These are phyloP conservation scores for Megathymus violae DNA, from an alignment of 1,140 invertebrate species.

Conservation along the genomic window DNA sequence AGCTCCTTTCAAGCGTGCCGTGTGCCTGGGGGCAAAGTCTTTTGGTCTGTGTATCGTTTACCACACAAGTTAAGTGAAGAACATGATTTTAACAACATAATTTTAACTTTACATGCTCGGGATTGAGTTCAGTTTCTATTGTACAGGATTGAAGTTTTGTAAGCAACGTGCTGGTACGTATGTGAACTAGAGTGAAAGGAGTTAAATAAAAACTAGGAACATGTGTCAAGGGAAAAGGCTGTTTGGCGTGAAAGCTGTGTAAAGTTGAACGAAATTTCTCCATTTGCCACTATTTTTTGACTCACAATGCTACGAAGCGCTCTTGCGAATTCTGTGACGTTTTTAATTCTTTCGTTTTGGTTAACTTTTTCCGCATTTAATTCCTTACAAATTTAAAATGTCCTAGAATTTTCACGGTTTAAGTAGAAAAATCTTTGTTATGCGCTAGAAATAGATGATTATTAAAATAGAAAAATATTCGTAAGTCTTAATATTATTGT, in stretches of 20 bases:
- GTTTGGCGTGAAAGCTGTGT: slow-evolving; percentile 24
- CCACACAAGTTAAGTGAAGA: slow-evolving; percentile 5
- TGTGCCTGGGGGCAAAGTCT: slow-evolving; percentile 44
- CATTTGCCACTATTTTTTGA: slow-evolving; percentile 21
- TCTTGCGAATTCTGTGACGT: slow-evolving; percentile 4
- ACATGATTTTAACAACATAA: background rate
- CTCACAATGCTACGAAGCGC: slow-evolving; percentile 15
- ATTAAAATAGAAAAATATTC: too few relatives aligned
- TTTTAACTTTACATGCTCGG: background rate
- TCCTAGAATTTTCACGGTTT: background rate
- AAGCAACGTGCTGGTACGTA: slow-evolving; percentile 16
- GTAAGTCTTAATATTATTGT: too few relatives aligned
- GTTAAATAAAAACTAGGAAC: slow-evolving; percentile 29
- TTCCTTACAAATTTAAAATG: background rate
- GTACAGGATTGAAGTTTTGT: background rate
- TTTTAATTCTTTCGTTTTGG: slow-evolving; percentile 1
- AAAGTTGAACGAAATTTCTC: slow-evolving; percentile 30
- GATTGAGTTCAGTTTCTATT: slow-evolving; percentile 25
- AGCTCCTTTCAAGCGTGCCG: slow-evolving; percentile 51
- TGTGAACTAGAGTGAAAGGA: slow-evolving; percentile 20
- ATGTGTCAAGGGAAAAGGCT: slow-evolving; percentile 28
- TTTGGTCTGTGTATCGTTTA: slow-evolving; percentile 23
- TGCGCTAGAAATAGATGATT: too few relatives aligned
- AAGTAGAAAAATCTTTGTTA: too few relatives aligned
- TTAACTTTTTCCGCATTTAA: slow-evolving; percentile 6